phyloP scores from a whole-genome alignment of 1,140 invertebrate genomes.

The Gonioctena quinquepunctata region DNA sequence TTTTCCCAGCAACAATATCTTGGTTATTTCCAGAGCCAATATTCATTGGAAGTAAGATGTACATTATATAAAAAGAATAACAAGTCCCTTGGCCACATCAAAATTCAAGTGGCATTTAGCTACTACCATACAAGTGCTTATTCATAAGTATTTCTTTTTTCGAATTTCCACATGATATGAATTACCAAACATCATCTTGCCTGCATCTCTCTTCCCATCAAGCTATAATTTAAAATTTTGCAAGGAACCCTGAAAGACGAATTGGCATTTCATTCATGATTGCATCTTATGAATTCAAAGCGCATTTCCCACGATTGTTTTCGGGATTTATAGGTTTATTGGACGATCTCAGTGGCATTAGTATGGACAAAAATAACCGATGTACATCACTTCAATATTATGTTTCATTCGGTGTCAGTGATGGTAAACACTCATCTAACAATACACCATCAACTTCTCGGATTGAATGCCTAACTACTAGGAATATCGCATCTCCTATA shows the following conservation, averaged over 20 bases:
- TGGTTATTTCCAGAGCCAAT: too few species aligned
- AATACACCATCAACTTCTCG: background rate
- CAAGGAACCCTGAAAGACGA: background rate
- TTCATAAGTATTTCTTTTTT: too few species aligned
- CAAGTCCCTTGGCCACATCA: too few species aligned
- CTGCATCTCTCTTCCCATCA: too few species aligned
- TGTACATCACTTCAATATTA: background rate
- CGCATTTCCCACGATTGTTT: background rate
- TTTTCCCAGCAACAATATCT: too few species aligned
- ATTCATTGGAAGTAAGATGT: too few species aligned
- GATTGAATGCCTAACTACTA: background rate
- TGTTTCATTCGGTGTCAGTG: background rate
- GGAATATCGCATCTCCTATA: background rate
- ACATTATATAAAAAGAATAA: too few species aligned
- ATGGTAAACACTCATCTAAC: background rate
- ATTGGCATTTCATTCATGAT: background rate
- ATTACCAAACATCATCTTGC: too few species aligned
- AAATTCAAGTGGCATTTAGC: too few species aligned
- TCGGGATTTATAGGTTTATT: background rate
- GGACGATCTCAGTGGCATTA: background rate
- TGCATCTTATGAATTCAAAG: background rate
- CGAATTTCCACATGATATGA: too few species aligned
- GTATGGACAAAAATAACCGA: background rate
- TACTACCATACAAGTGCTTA: too few species aligned
- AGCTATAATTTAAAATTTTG: background rate